A percentile compares a stretch with the other conserved stretches of the same genome.
phyloP scores from a whole-genome alignment of 1,140 invertebrate species.

The Eufriesea mexicana region DNA sequence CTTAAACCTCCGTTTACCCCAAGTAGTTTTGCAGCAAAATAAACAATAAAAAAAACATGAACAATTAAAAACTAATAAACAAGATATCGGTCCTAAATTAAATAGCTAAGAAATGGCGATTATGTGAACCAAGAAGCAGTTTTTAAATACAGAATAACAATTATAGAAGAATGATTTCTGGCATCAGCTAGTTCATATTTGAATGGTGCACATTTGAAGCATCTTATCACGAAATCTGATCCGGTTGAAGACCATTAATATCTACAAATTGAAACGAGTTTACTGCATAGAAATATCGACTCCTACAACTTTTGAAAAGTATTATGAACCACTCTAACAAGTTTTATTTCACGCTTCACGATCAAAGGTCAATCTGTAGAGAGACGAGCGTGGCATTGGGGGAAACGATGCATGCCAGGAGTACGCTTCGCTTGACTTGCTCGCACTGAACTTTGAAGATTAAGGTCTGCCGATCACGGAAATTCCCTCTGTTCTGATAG shows the following conservation, averaged over 20 bases:
- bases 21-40: not conserved
- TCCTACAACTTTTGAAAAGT: not conserved
- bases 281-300: not conserved
- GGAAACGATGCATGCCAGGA: conserved; percentile 27
- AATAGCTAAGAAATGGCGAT: not conserved
- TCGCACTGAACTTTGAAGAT: conserved; percentile 41
- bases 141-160: not conserved
- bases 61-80: not conserved
- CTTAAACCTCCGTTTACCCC: not conserved
- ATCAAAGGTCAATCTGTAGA: conserved; percentile 48
- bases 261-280: not conserved
- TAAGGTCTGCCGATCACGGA: conserved; percentile 34
- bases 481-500: conserved; percentile 1
- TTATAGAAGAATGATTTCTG: not conserved
- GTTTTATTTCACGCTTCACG: conserved; percentile 53
- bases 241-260: not conserved
- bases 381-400: not conserved
- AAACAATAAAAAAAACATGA: not conserved
- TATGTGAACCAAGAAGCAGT: not conserved
- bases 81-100: not conserved
- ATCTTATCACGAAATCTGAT: not conserved
- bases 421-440: conserved; percentile 11
- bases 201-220: not conserved
- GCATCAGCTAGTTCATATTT: not conserved
- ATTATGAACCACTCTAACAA: not conserved